Evolutionary conservation across 2,797 vertebrate genomes (phyloP).

Genomic region (Masticophis lateralis): DNA sequence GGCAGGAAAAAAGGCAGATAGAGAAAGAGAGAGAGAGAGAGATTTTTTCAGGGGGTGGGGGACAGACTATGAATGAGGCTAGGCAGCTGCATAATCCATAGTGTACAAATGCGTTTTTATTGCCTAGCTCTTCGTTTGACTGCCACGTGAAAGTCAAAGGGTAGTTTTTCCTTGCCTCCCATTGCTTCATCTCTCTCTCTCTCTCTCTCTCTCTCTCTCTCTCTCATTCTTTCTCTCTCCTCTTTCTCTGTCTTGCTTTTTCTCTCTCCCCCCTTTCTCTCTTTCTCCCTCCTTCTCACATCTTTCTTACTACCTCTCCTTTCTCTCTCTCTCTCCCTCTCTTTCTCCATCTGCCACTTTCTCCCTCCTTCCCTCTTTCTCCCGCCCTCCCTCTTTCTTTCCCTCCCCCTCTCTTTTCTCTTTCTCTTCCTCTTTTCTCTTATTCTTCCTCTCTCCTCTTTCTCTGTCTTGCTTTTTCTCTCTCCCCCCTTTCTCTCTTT

Average conservation of each 20-base stretch:
- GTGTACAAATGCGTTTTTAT: conserved; percentile 46
- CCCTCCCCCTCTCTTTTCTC: no score
- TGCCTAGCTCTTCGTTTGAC: conserved; percentile 41
- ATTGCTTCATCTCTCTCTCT: not conserved
- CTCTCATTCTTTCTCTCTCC: not conserved
- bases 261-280: no score
- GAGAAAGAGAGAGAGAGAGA: conserved; percentile 20
- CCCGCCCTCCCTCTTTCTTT: no score
- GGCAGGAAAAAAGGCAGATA: not conserved
- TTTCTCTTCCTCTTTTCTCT: no score
- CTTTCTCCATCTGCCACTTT: no score
- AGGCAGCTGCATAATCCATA: conserved; percentile 47
- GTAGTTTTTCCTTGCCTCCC: conserved; percentile 16
- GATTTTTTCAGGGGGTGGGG: conserved; percentile 4
- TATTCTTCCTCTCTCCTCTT: no score
- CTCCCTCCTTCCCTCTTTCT: no score
- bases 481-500: no score
- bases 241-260: no score
- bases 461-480: no score
- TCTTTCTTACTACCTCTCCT: no score
- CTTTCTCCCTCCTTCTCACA: accelerated
- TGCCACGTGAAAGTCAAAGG: conserved; percentile 1
- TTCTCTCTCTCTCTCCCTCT: no score
- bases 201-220: accelerated
- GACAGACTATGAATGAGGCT: conserved; percentile 58